Base-by-base conservation (phyloP, 2,797 vertebrate species). In the Serranus cabrilla region DNA sequence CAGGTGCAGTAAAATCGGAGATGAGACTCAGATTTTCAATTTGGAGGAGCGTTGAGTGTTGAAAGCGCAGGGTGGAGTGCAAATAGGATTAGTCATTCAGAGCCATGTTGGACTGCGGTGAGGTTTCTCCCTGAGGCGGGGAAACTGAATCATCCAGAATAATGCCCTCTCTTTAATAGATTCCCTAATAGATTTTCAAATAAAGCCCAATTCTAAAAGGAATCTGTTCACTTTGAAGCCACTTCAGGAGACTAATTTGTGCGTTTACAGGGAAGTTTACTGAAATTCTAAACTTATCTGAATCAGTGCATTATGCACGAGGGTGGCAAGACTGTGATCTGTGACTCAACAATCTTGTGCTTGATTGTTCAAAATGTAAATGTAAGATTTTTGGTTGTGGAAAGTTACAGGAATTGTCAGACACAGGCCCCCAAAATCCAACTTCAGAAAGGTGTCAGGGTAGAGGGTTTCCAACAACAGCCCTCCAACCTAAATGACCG, bases 71-170 rank as follows among this genome's bases (percentile, higher is more conserved):
- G 50, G 58, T 21, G 65, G 55, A 82, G 80, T 73, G 73, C 60
- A 79, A 84, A 86, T 80, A 61, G 76, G 83, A 87, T 85, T 85
- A 86, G 81, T 87, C 77, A 75, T 65, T 87, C 74, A 72, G n/a
- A 55, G 65, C 71, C 73, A 55, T 17, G 74, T 80, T 66, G 78
- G 71, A 76, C 68, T 47, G 81, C 49, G 40, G 65, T 2, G 58
- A 75, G 59, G 40, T 37, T 62, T 73, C 40, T 57, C 80, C 80
- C 80, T 1, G 42, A 78, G 65, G 78, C 8, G 3, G 56, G 20
- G 43, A 43, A 47, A 61, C 61, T 75, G 81, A 85, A 71, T 82
- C 76, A 76, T 79, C 72, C 73, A 54, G 49, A 80, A 73, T 57
- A 75, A 85, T 40, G 65, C 63, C 52, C 37, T 23, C 46, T 67